Evolutionary conservation across 1,140 invertebrate species (phyloP).

Genomic region (Aphidius ervi): DNA sequence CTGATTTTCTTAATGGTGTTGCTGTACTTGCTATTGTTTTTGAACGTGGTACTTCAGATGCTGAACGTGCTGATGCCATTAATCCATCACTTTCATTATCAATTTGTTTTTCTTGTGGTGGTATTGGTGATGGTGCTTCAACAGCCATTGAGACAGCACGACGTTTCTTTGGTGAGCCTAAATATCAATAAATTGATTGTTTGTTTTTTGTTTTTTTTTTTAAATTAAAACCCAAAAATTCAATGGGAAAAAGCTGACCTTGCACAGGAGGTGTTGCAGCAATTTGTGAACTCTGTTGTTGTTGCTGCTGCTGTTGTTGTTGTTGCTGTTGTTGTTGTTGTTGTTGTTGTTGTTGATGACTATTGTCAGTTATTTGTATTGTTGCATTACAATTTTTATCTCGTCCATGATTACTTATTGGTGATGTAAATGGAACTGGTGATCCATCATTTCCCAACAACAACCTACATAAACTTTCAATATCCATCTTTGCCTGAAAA

Average conservation of each 20-base stretch:
- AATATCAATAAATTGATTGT: neutral
- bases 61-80: conserved; percentile 52
- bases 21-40: conserved; percentile 41
- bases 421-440: conserved; percentile 42
- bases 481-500: conserved; percentile 45
- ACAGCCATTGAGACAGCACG: conserved; percentile 56
- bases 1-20: conserved; percentile 44
- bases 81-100: conserved; percentile 56
- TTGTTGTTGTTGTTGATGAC: conserved; percentile 32
- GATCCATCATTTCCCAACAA: conserved; percentile 39
- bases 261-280: conserved; percentile 40
- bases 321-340: too few relatives aligned
- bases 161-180: conserved; percentile 55
- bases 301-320: too few relatives aligned
- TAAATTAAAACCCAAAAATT: neutral
- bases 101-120: conserved; percentile 46
- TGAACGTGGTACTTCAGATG: conserved; percentile 45
- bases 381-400: conserved; percentile 76
- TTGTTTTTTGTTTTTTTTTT: conserved; percentile 23
- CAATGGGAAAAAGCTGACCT: conserved; percentile 30
- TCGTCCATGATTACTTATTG: conserved; percentile 50
- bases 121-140: conserved; percentile 42
- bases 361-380: conserved; percentile 47
- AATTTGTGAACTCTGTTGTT: conserved; percentile 31
- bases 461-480: conserved; percentile 45